Evolutionary conservation across 2,113 vertebrate genomes (phyloP), one percentile per base, ranked within the genome.

Genomic region (Melanocharis versteri): DNA sequence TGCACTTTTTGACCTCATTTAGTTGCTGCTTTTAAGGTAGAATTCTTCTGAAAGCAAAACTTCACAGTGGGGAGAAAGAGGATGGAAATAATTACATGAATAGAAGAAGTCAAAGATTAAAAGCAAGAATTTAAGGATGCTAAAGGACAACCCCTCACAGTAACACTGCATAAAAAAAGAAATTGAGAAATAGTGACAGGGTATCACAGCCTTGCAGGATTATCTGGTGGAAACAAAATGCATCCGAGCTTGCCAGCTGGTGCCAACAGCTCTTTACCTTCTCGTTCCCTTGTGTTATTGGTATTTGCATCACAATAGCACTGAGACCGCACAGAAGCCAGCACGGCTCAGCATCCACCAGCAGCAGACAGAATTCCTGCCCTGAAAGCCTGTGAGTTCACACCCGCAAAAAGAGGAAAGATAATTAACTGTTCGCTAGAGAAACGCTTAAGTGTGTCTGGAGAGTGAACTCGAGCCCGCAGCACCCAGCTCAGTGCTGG

Each of bases 291-390:
- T 44, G 39, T 27, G 11, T 78, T 80, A 15, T 14, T 44, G 45
- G 15, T 16, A 82, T 96, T 90, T 92, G 65, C 94, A 96, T 87
- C 61, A 95, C 93, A 93, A 87, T 57, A 33, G 73, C 8, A 4
- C 58, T 0, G 53, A 69, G 54, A 68, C 54, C 11, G 44, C 30
- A 40, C 33, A 42, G 57, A 39, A 93, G 30, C 39, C 42, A 26
- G 70, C 56, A 4, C 2, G 6, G 81, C 62, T 80, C n/a, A 39
- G 90, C 47, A 8, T 48, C 28, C 42, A n/a, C 44, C 62, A 26
- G 48, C 28, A 62, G 58, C 70, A 77, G 28, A 50, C 7, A 88
- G 35, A 53, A 90, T 51, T 50, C 86, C 44, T 80, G 62, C 72
- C 62, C 53, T 28, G 15, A 56, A 51, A 86, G 17, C 47, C 33